phyloP scores from a whole-genome alignment of 2,888 invertebrate genomes.

The Ophion costatus region DNA sequence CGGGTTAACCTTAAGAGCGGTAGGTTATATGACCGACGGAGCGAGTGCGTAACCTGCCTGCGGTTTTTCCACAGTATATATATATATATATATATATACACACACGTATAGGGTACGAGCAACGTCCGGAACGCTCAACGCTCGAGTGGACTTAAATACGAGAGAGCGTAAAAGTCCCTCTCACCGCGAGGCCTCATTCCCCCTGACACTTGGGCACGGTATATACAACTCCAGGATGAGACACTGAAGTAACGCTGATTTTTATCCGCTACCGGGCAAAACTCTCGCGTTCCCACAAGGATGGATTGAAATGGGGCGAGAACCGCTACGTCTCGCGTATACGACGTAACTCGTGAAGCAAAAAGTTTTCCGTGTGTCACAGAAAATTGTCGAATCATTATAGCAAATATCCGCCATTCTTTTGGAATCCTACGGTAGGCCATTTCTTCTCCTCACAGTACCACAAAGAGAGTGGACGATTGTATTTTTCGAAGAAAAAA shows the following conservation, averaged over 20 bases:
- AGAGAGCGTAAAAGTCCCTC: conserved; percentile 68
- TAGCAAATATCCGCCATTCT: too few species aligned
- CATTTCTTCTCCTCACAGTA: too few species aligned
- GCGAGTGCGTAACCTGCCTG: conserved; percentile 2
- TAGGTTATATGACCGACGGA: conserved; percentile 6
- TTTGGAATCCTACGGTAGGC: too few species aligned
- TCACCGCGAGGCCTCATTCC: conserved; percentile 28
- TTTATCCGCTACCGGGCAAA: conserved; percentile 41
- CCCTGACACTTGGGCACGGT: not conserved
- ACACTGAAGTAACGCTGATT: conserved; percentile 61
- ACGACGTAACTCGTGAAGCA: not conserved
- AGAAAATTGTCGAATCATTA: too few species aligned
- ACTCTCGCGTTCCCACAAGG: conserved; percentile 24
- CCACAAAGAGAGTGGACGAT: too few species aligned
- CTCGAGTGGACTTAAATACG: conserved; percentile 79
- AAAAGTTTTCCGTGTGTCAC: not conserved
- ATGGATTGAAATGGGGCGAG: not conserved
- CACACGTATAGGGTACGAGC: conserved; percentile 7
- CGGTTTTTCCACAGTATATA: conserved; percentile 17
- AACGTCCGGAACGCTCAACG: conserved; percentile 76
- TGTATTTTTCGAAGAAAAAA: too few species aligned
- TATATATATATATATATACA: not conserved
- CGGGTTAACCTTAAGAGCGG: not conserved
- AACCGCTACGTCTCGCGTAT: conserved; percentile 3
- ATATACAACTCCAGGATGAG: conserved; percentile 17